These are phyloP conservation scores for pig (Sus scrofa) DNA, from an alignment of 2,113 vertebrate genomes.

Conservation along the genomic window DNA sequence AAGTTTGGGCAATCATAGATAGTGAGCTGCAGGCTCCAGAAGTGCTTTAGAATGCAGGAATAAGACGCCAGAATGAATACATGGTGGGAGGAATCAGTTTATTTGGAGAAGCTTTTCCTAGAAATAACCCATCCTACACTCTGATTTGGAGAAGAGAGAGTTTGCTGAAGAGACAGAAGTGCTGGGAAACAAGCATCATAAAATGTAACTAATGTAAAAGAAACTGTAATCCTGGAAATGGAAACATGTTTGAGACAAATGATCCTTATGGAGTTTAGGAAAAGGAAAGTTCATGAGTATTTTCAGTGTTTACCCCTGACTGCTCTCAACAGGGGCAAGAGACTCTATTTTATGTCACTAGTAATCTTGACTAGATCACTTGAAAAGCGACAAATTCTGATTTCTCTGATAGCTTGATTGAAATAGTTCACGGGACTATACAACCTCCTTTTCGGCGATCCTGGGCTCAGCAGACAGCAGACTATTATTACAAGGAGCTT, in stretches of 20 bases:
- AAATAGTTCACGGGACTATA: not conserved
- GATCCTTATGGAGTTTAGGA: constrained; percentile 14
- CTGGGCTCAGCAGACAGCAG: not conserved
- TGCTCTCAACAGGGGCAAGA: not conserved
- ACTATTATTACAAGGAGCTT: not conserved
- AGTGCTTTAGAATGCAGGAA: constrained; percentile 69
- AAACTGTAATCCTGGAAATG: constrained; percentile 72
- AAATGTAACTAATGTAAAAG: constrained; percentile 72
- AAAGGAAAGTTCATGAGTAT: not conserved
- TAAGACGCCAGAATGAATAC: constrained; percentile 72
- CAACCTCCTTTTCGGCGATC: not conserved
- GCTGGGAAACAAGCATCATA: constrained; percentile 57
- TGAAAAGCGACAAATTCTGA: constrained; percentile 16
- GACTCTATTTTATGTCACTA: not conserved
- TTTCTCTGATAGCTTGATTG: constrained; percentile 7
- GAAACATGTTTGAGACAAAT: constrained; percentile 54
- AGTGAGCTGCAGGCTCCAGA: constrained; percentile 69
- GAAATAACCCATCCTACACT: constrained; percentile 80
- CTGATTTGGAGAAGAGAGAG: constrained; percentile 75
- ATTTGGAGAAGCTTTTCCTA: constrained; percentile 78
- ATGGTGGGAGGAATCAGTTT: constrained; percentile 75
- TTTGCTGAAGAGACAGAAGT: constrained; percentile 77
- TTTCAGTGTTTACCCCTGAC: constrained; percentile 24
- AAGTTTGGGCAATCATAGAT: constrained; percentile 63
- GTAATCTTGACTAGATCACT: not conserved